Base-by-base conservation (phyloP, 2,888 invertebrate species). In the Halictus quadricinctus region DNA sequence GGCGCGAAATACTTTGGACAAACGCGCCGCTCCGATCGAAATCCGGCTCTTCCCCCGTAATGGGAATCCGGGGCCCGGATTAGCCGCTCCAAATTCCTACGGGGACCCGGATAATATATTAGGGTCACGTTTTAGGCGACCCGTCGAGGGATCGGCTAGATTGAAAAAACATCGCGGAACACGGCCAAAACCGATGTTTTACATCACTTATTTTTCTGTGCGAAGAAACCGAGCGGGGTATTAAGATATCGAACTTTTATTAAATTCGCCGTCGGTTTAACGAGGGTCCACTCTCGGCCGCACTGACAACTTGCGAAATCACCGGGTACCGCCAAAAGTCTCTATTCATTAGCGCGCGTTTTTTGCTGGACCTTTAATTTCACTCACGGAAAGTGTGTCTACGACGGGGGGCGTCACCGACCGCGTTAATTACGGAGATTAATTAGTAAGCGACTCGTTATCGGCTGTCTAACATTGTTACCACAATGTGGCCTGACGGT, bases 1-100 rank as follows among this genome's bases (percentile, higher is more conserved):
- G 86, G 88, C 87, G 88, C 86, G 88, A 90, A 89, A 88, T 85
- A 78, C 81, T 88, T 76, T 84, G 83, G 84, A 75, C 86, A 88
- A 84, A 86, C 80, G 77, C 81, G 88, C 78, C 81, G 81, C 69
- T 72, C 76, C 83, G 54, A 81, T 76, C 84, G 74, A 78, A 69
- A 41, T 58, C n/a, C 41, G 21, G 21, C 69, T 41, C 69, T 21
- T 36, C 69, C 66, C 74, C 36, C 46, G 64, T 81, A 84, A 86
- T 79, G 43, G 80, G 74, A 84, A 85, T 75, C 60, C 15, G 74
- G 29, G 48, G 25, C 25, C 54, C 36, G 1, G 58, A 54, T 29
- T 36, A 21, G 74, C 54, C 54, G 78, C 29, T 75, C 77, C 72
- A 80, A 50, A 83, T 75, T 79, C 60, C 58, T 48, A 21, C n/a